phyloP scores from a whole-genome alignment of 2,888 invertebrate species.

The Scrobipalpa atriplicella region DNA sequence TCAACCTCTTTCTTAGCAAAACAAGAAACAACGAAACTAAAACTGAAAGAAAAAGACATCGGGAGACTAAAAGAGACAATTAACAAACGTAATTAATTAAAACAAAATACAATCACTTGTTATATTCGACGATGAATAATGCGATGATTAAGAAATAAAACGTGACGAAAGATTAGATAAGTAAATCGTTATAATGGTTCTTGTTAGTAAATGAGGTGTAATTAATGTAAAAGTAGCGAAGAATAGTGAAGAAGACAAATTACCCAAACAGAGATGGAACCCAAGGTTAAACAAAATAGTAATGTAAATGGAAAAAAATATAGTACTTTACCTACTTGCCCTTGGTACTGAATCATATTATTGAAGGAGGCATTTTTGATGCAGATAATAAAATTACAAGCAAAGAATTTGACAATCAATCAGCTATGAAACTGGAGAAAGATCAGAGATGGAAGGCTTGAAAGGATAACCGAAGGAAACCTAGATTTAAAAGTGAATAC shows the following conservation, averaged over 20 bases:
- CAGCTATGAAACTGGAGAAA: too few relatives aligned
- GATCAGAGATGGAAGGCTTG: too few relatives aligned
- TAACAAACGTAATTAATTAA: slow-evolving; percentile 2
- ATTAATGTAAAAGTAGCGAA: neutral
- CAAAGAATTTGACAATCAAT: too few relatives aligned
- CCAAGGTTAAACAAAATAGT: neutral
- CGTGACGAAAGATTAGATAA: neutral
- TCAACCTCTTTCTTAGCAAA: slow-evolving; percentile 2
- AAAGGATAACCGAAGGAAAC: too few relatives aligned
- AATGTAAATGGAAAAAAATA: too few relatives aligned
- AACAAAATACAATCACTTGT: neutral
- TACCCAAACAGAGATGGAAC: neutral
- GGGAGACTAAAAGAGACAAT: neutral
- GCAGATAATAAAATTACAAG: too few relatives aligned
- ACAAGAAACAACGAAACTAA: neutral
- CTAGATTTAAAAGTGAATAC: too few relatives aligned
- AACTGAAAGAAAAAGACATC: neutral
- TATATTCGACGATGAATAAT: slow-evolving; percentile 1
- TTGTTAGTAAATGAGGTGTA: neutral
- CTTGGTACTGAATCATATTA: too few relatives aligned
- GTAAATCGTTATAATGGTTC: neutral
- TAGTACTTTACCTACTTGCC: too few relatives aligned
- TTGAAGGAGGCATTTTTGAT: too few relatives aligned
- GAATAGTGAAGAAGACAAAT: neutral
- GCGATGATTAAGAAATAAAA: slow-evolving; percentile 9